Evolutionary conservation across 2,113 vertebrate genomes (phyloP).

Genomic region (Saimiri boliviensis): DNA sequence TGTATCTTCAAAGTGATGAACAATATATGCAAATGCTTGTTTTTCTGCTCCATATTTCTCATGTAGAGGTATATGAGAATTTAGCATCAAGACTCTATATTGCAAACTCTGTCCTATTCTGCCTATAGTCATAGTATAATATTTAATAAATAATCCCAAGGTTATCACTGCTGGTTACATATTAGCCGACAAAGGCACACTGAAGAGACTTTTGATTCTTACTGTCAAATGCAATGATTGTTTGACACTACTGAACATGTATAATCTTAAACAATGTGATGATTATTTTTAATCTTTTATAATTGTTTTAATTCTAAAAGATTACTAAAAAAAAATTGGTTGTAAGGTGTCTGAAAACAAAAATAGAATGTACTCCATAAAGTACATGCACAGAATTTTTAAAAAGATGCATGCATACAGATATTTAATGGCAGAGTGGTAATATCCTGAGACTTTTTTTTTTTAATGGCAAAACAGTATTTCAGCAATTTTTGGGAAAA

Average conservation of each 20-base stretch:
- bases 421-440: conserved; percentile 55
- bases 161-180: conserved; percentile 52
- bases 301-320: conserved; percentile 47
- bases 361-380: conserved; percentile 32
- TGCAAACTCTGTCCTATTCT: neutral
- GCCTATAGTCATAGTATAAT: neutral
- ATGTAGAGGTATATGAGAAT: neutral
- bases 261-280: conserved; percentile 11
- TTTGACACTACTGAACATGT: conserved; percentile 45
- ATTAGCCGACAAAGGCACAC: conserved; percentile 59
- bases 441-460: conserved; percentile 58
- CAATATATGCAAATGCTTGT: neutral
- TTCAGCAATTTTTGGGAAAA: conserved; percentile 6
- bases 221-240: conserved; percentile 27
- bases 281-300: conserved; percentile 20
- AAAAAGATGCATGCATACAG: conserved; percentile 4
- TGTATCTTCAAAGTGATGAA: neutral
- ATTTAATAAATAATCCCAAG: conserved; percentile 46
- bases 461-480: conserved; percentile 31
- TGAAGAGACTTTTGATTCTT: conserved; percentile 5
- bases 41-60: neutral
- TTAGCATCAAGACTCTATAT: neutral
- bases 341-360: conserved; percentile 44
- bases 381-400: conserved; percentile 5
- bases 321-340: conserved; percentile 19